These are phyloP conservation scores for Diogma glabrata DNA, from an alignment of 2,888 invertebrate genomes.

Conservation along the genomic window DNA sequence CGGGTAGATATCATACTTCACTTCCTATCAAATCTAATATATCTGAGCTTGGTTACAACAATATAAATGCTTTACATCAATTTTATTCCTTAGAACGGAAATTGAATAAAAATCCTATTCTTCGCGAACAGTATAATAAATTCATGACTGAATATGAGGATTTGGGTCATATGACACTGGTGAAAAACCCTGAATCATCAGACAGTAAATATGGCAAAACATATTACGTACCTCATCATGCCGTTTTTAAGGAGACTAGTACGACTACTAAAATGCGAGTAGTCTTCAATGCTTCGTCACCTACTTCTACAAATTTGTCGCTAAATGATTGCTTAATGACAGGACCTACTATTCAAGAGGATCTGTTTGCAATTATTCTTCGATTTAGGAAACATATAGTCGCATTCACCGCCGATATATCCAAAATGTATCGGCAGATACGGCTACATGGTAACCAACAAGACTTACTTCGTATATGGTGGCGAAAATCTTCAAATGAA, in stretches of 20 bases:
- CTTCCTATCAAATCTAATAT: too few species aligned
- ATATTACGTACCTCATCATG: neutral
- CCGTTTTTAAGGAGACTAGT: neutral
- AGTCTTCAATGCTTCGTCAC: neutral
- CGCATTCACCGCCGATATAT: neutral
- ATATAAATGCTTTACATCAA: neutral
- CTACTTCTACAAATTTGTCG: neutral
- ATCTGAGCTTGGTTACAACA: too few species aligned
- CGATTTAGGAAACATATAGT: neutral
- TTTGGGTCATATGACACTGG: neutral
- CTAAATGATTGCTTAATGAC: neutral
- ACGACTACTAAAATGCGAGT: neutral
- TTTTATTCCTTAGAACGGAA: neutral
- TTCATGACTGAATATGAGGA: neutral
- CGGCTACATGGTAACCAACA: neutral
- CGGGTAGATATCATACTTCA: neutral
- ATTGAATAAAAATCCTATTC: neutral
- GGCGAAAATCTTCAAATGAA: too few species aligned
- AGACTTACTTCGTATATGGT: neutral
- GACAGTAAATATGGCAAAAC: neutral
- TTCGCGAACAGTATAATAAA: neutral
- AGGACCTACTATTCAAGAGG: neutral
- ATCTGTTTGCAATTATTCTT: neutral
- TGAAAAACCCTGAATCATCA: neutral
- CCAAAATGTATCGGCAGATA: neutral